phyloP scores from a whole-genome alignment of 2,888 invertebrate species.

The Matsumyia berberina region DNA sequence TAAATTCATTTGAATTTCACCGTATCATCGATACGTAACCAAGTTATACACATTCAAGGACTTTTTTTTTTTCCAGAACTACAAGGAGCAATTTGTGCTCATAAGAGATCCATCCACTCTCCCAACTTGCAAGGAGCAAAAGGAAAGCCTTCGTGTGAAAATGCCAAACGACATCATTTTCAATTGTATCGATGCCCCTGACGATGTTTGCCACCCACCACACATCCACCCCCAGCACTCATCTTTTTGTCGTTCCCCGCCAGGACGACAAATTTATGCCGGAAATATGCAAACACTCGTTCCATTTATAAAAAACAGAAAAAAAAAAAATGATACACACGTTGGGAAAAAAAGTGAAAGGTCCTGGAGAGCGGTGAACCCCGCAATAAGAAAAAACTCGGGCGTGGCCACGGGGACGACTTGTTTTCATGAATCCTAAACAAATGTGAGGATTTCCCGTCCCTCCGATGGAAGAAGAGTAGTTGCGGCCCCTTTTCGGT shows the following conservation, averaged over 20 bases:
- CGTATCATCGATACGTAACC: constrained; percentile 41
- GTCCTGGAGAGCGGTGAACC: background rate
- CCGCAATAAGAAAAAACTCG: background rate
- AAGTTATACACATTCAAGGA: constrained; percentile 27
- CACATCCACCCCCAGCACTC: constrained; percentile 3
- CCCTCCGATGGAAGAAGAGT: background rate
- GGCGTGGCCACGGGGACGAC: constrained; percentile 3
- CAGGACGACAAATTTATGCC: constrained; percentile 48
- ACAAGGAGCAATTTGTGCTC: constrained; percentile 1
- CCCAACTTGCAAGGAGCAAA: background rate
- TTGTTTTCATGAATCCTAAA: constrained; percentile 35
- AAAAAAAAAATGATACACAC: background rate
- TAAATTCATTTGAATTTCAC: constrained; percentile 16
- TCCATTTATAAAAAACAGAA: constrained; percentile 8
- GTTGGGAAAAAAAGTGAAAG: background rate
- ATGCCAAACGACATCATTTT: constrained; percentile 49
- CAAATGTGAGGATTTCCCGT: constrained; percentile 25
- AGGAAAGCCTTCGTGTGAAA: constrained; percentile 43
- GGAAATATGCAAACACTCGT: constrained; percentile 55
- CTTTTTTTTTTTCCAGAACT: constrained; percentile 13
- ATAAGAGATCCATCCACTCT: constrained; percentile 2
- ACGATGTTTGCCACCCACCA: constrained; percentile 11
- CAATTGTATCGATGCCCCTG: constrained; percentile 31
- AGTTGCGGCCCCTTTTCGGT: constrained; percentile 5
- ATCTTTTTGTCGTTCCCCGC: constrained; percentile 8